These are phyloP conservation scores for Drosophila ercepeae DNA, from an alignment of 1,140 invertebrate species.

Conservation along the genomic window DNA sequence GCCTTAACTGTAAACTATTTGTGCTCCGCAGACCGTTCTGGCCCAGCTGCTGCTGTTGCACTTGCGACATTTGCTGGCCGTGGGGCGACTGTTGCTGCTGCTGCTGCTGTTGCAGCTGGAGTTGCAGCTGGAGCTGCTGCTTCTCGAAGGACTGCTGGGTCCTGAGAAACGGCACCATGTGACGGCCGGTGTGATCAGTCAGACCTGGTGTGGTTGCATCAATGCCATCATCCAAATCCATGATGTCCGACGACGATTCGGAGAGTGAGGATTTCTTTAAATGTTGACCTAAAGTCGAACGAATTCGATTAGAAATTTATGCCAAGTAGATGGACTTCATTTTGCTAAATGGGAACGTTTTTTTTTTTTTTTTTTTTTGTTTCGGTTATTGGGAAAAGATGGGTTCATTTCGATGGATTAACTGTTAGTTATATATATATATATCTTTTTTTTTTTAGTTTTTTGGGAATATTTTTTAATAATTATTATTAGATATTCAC, in stretches of 20 bases:
- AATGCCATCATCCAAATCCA: slow-evolving; percentile 96
- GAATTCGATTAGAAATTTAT: slow-evolving; percentile 75
- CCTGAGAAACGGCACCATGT: slow-evolving; percentile 83
- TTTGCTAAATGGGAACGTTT: slow-evolving; percentile 15
- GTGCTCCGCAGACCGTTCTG: slow-evolving; percentile 87
- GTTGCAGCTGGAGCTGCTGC: slow-evolving; percentile 76
- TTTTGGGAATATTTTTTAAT: neutral
- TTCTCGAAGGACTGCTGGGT: slow-evolving; percentile 83
- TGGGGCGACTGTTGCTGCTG: slow-evolving; percentile 60
- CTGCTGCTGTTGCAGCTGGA: slow-evolving; percentile 66
- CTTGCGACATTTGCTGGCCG: slow-evolving; percentile 35
- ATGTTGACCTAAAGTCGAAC: slow-evolving; percentile 95
- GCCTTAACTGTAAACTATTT: slow-evolving; percentile 92
- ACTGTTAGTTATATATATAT: neutral
- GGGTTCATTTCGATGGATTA: neutral
- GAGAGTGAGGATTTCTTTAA: slow-evolving; percentile 95
- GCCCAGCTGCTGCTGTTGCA: slow-evolving; percentile 60
- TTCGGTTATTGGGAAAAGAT: neutral
- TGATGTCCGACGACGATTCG: slow-evolving; percentile 97
- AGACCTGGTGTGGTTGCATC: slow-evolving; percentile 89
- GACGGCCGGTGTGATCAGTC: slow-evolving; percentile 83
- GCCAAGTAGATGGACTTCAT: neutral
- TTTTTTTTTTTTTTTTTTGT: neutral
- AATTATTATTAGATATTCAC: slow-evolving; percentile 23
- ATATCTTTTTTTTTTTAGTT: slow-evolving; percentile 7